Evolutionary conservation across 1,140 invertebrate genomes (phyloP), one percentile per base, ranked within the genome.

Genomic region (Marisa cornuarietis): DNA sequence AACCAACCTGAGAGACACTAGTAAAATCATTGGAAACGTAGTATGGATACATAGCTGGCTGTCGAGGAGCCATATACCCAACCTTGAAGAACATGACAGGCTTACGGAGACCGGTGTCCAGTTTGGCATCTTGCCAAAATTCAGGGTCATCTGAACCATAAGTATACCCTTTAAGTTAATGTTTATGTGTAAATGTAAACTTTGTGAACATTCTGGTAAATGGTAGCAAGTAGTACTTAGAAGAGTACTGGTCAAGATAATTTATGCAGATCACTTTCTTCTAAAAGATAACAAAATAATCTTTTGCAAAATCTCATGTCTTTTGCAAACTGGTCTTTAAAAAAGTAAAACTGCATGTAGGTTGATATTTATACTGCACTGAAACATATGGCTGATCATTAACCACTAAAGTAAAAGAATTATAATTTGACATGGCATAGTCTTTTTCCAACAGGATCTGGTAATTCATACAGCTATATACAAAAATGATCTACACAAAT

Each of bases 71-170:
- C 26, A 86, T 82, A 68, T 80, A 82, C 9, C 78, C 80, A 68
- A 88, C 87, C 76, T 86, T 86, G 77, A 86, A 87, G 73, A 87
- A 86, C 63, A 88, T 84, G 14, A 86, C 82, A 51, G 85, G 85
- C 79, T 80, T 81, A 54, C 83, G 78, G 16, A 81, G 76, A 16
- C 84, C 83, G 18, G 83, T 80, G 73, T 84, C 83, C 22, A 78
- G 58, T n/a, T 72, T 75, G 11, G 83, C 65, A 49, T 75, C 80
- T 72, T 82, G 84, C 62, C 80, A 83, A 79, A 83, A 87, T 62
- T 85, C 82, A 66, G 87, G 84, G 68, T 86, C 85, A 84, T 87
- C 87, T 87, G 65, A 74, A 61, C 31, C 14, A 66, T 2, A 68
- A 66, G 61, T 5, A 79, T 16, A 72, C 51, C 76, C 61, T 51